Base-by-base conservation (phyloP, 2,113 vertebrate species). In the Passer montanus region DNA sequence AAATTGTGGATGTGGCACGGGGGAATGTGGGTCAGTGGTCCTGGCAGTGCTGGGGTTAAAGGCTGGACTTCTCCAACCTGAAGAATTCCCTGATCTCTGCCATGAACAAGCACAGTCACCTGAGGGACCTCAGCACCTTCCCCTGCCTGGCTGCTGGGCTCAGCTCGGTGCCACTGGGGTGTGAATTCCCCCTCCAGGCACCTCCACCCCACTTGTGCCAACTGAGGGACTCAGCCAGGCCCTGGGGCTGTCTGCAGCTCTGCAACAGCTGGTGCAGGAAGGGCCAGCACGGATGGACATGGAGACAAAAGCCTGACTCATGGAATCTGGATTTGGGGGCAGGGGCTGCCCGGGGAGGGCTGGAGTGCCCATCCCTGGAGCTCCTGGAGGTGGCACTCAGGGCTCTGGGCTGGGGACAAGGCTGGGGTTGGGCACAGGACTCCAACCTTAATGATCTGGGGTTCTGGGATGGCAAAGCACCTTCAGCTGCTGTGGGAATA, bases 251-350 rank as follows among this genome's bases (percentile, higher is more conserved):
- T 7, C 1, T 14, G n/a, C 64, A 39, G 14, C 84, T 72, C 41
- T 30, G 11, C 31, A 69, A 4, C 50, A 52, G 76, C 63, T 41
- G 15, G 1, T 58, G 22, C 1, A 1, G 5, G 5, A 7, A 3
- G 50, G 52, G 64, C 4, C 18, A 49, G 69, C 62, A 30, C 7
- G 0, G 10, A 8, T 8, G 56, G 85, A 17, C 33, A 46, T 5
- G 13, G 33, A 72, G 26, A 58, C 6, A 44, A 41, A 52, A 49
- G 46, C 33, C 73, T 73, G 1, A 1, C 27, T 3, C 3, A 3
- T 1, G 0, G 0, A 6, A 6, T 4, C 33, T 23, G 41, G 3
- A 6, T 7, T 2, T 8, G 24, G 26, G 28, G 37, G 33, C 8
- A 28, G 4, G 50, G 26, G 50, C 43, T 58, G 85, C 26, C 39